phyloP scores from a whole-genome alignment of 2,888 invertebrate genomes.

The Cynaeus angustus region DNA sequence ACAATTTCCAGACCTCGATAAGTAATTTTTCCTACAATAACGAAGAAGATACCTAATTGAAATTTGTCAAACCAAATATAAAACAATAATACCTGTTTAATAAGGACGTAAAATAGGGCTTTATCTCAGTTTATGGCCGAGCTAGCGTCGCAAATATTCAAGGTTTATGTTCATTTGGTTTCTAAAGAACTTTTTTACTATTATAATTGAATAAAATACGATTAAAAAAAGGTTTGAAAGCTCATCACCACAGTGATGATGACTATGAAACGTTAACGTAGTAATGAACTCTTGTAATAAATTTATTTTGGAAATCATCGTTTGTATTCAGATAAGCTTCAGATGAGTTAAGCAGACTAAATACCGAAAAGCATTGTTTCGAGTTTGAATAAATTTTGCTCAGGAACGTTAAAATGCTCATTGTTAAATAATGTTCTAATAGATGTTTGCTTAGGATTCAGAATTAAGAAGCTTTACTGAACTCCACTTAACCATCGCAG shows the following conservation, averaged over 20 bases:
- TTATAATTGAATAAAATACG: too few relatives aligned
- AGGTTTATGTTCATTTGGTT: too few relatives aligned
- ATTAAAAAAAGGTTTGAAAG: too few relatives aligned
- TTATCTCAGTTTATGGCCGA: too few relatives aligned
- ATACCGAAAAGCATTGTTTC: not conserved
- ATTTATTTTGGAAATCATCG: not conserved
- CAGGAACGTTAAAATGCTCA: conserved; percentile 30
- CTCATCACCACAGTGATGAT: too few relatives aligned
- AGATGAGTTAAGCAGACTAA: not conserved
- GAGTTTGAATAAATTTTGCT: conserved; percentile 2
- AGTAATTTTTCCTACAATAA: too few relatives aligned
- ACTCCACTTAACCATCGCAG: conserved; percentile 43
- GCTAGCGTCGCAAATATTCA: too few relatives aligned
- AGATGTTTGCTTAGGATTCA: conserved; percentile 41
- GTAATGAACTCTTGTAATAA: not conserved
- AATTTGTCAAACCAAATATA: conserved; percentile 5
- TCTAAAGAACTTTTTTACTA: too few relatives aligned
- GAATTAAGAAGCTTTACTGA: conserved; percentile 48
- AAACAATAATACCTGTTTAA: too few relatives aligned
- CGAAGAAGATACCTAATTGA: too few relatives aligned
- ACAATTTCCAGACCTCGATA: not conserved
- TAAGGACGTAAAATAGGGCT: too few relatives aligned
- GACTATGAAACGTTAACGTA: not conserved
- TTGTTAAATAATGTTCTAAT: conserved; percentile 37
- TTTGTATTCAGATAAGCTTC: not conserved